phyloP scores from a whole-genome alignment of 2,888 invertebrate genomes.

The Doris montereyensis region DNA sequence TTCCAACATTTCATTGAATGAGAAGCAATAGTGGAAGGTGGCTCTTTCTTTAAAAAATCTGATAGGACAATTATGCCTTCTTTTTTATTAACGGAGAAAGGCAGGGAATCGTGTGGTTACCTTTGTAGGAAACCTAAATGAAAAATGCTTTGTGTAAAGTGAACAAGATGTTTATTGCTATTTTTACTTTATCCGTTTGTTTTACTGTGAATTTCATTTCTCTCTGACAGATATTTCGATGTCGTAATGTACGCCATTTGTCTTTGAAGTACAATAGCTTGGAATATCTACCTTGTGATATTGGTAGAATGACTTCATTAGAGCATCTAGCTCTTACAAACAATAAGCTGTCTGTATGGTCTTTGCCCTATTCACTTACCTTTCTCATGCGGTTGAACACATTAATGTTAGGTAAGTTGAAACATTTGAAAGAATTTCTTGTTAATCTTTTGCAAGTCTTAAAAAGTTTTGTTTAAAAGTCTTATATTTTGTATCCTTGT shows the following conservation, averaged over 20 bases:
- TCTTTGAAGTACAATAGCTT: constrained; percentile 74
- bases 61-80: no score
- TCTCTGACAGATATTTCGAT: constrained; percentile 73
- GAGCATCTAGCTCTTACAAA: constrained; percentile 73
- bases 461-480: no score
- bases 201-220: no score
- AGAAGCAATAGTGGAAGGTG: no score
- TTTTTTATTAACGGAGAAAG: no score
- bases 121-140: no score
- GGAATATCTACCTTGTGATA: constrained; percentile 72
- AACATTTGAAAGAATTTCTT: no score
- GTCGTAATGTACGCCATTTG: constrained; percentile 71
- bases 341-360: constrained; percentile 74
- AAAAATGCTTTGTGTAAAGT: neutral
- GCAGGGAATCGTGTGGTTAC: no score
- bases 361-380: constrained; percentile 73
- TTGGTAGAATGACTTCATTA: constrained; percentile 73
- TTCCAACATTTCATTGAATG: no score
- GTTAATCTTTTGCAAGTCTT: no score
- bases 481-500: no score
- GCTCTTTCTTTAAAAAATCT: no score
- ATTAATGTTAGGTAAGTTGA: constrained; percentile 62
- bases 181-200: neutral
- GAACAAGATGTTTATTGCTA: neutral
- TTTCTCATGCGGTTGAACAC: constrained; percentile 72